phyloP scores from a whole-genome alignment of 2,888 invertebrate genomes.

The Pteria penguin region DNA sequence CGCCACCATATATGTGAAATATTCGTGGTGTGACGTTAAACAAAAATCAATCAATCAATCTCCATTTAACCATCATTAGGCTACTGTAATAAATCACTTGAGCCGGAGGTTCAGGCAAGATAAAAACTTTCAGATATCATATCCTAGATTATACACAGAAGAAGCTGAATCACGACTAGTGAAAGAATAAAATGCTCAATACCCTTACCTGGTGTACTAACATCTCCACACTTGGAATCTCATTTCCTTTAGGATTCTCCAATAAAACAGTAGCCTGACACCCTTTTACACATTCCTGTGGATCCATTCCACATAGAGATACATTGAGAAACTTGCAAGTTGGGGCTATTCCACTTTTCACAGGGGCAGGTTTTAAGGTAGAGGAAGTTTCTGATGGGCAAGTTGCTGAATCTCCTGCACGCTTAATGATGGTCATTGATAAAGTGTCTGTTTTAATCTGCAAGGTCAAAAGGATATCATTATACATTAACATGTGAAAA shows the following conservation, averaged over 20 bases:
- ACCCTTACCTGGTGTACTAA: conserved; percentile 57
- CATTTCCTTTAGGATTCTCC: conserved; percentile 82
- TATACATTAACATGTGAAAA: not conserved
- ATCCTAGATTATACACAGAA: no score
- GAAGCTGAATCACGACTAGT: no score
- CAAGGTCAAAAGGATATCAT: not conserved
- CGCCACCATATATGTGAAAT: no score
- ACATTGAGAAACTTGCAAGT: conserved; percentile 85
- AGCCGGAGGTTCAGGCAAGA: no score
- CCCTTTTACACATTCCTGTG: conserved; percentile 84
- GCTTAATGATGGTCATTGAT: conserved; percentile 86
- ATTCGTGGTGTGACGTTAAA: no score
- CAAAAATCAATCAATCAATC: no score
- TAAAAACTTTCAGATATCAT: no score
- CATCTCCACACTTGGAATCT: conserved; percentile 46
- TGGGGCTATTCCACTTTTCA: conserved; percentile 59
- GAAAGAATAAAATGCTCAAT: no score
- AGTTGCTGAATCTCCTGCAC: conserved; percentile 54
- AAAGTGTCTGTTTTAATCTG: conserved; percentile 88
- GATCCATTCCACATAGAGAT: conserved; percentile 85
- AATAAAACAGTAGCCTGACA: conserved; percentile 86
- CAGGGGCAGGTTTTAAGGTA: conserved; percentile 62
- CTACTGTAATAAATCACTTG: no score
- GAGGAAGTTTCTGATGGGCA: conserved; percentile 7
- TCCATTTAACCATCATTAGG: no score